phyloP scores from a whole-genome alignment of 2,797 vertebrate species.

The Australoheros facetus region DNA sequence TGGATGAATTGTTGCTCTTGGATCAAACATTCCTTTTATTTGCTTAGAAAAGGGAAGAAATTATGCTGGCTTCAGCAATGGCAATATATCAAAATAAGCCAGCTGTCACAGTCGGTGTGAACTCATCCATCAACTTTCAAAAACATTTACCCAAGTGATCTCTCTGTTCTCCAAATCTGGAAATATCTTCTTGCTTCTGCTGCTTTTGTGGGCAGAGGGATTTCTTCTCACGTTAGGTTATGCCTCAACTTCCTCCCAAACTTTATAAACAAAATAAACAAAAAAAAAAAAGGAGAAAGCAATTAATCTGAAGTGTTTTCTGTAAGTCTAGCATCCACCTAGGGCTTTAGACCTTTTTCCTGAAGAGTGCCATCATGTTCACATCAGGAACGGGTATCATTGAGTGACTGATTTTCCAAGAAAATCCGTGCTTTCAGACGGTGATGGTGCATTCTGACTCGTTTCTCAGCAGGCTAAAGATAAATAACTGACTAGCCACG shows the following conservation, averaged over 20 bases:
- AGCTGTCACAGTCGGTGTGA: background rate
- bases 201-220: background rate
- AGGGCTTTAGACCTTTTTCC: background rate
- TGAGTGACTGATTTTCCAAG: background rate
- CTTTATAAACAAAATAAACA: background rate
- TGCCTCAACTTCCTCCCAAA: slow-evolving; percentile 1
- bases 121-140: slow-evolving; percentile 23
- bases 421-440: background rate
- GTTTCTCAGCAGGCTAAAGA: background rate
- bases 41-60: background rate
- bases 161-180: background rate
- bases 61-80: rapidly evolving
- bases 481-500: slow-evolving; percentile 10
- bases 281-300: background rate
- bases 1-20: background rate
- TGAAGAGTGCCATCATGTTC: background rate
- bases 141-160: background rate
- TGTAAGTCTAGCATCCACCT: background rate
- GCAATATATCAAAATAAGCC: slow-evolving; percentile 18
- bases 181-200: background rate
- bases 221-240: background rate
- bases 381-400: background rate
- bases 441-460: slow-evolving; percentile 2
- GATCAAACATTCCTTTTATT: background rate
- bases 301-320: slow-evolving; percentile 15